Evolutionary conservation across 2,113 vertebrate genomes (phyloP), one percentile per base, ranked within the genome.

Genomic region (Oreochromis niloticus): DNA sequence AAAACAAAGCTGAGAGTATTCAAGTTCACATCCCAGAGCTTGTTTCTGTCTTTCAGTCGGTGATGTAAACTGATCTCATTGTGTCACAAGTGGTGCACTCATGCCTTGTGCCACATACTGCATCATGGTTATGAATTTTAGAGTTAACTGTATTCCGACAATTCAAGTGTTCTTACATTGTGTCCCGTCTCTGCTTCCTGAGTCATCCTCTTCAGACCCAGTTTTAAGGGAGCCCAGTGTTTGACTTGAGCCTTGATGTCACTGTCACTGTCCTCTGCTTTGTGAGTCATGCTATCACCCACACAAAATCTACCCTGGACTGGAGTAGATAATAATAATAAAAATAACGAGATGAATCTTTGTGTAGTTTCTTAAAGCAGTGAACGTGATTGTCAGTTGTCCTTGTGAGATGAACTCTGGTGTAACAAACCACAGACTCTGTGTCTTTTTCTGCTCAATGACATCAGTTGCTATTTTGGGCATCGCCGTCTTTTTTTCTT

Each of bases 201-300:
- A 93, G 57, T 95, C 93, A 91, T 56, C 68, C 85, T 66, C 68
- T 50, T 1, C 12, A 88, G 89, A 36, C 78, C 89, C 43, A 85
- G 57, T 84, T 89, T 59, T 41, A 39, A 34, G 78, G 22, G 27
- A 83, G 50, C 80, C 61, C 87, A 82, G 56, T 55, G 82, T 82
- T 83, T 88, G 82, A 90, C 84, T 88, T 59, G 34, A 85, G 79
- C 87, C 10, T 30, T 82, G 86, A 78, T 87, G 89, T 82, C 85
- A 24, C n/a, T 50, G 43, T 50, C 61, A 14, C 30, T 36, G 82
- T 79, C 80, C 73, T 85, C 54, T 79, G 73, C 68, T 16, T 32
- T 63, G 63, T 91, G 93, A 95, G 86, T 94, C 93, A 89, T 9
- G 14, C 54, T 16, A 57, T 82, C 61, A 59, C 19, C 84, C 43